Base-by-base conservation (phyloP, 1,140 invertebrate genomes). In the Bradysia coprophila region DNA sequence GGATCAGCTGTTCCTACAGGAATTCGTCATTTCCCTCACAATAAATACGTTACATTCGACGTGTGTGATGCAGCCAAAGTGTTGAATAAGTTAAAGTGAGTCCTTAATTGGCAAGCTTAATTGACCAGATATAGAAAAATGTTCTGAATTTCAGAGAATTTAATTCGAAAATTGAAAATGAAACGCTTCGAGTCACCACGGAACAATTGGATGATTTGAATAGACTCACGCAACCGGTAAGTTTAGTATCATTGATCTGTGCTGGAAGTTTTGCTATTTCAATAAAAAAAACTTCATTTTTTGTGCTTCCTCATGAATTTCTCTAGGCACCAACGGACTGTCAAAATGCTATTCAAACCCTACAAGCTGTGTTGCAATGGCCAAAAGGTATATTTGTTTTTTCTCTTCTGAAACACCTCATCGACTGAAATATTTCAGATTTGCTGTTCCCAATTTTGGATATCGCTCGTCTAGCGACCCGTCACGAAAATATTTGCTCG, bases 381-480 rank as follows among this genome's bases (percentile, higher is more conserved):
- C 81, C 85, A 3, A 66, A 70, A 56, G 74, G 75, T 78, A 55
- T 36, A 36, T 40, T 16, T 43, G 21, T 3, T 38, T 4, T 32
- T 42, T 38, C 21, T 42, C 2, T 4, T 9, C 13, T 41, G 15
- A 36, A 42, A 33, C 22, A 5, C 20, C 32, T 23, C 6, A 22
- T 43, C 38, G 18, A 37, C 6, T 31, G 4, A 18, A 13, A 16
- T 3, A 46, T 69, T 71, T 46, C 64, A 73, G 78, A 87, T 52
- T 71, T 75, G 45, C 60, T 91, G 1, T 93, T 93, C 61, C 91
- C 91, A 1, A 81, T 78, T 8, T 61, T 95, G 21, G 90, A 95
- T 62, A 61, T 93, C 15, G 65, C 84, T 2, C 71, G 90, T 42
- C 64, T 93, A 49, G 78, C 78, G 1, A 68, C 91, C 20, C 69